A percentile compares a stretch with the other conserved stretches of the same genome.
phyloP scores from a whole-genome alignment of 2,113 vertebrate species.

The Ivindomyrus marchei region DNA sequence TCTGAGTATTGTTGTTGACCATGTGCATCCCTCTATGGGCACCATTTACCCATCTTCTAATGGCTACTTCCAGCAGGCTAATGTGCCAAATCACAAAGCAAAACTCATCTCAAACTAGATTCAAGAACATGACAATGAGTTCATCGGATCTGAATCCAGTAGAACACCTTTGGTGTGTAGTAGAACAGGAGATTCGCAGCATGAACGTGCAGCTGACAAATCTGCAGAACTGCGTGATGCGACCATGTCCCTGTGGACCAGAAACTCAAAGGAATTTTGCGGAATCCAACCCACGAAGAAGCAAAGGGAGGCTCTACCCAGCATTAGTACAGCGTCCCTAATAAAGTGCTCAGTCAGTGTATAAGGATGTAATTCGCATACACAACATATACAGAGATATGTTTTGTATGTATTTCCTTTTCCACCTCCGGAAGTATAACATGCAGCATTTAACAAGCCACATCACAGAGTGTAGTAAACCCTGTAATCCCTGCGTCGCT shows the following conservation, averaged over 20 bases:
- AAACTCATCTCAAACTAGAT: background rate
- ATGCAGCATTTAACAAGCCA: background rate
- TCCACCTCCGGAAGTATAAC: background rate
- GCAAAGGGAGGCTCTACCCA: background rate
- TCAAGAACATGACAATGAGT: too few relatives aligned
- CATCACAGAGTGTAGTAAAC: background rate
- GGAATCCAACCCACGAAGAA: background rate
- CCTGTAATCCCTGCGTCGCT: slow-evolving; percentile 37
- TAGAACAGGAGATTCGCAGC: background rate
- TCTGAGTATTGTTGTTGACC: background rate
- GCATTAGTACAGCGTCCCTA: too few relatives aligned
- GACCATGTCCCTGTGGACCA: background rate
- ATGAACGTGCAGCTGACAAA: background rate
- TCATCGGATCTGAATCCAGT: background rate
- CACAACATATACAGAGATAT: background rate
- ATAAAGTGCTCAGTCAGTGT: background rate
- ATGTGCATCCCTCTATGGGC: background rate
- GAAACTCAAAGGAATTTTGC: background rate
- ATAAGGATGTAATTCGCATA: background rate
- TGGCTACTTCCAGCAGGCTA: background rate
- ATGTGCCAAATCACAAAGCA: background rate
- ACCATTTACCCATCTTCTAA: background rate
- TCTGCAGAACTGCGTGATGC: background rate
- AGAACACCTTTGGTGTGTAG: background rate
- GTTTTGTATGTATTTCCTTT: background rate